Base-by-base conservation (phyloP, 2,113 vertebrate genomes). In the Bathybates hornii region DNA sequence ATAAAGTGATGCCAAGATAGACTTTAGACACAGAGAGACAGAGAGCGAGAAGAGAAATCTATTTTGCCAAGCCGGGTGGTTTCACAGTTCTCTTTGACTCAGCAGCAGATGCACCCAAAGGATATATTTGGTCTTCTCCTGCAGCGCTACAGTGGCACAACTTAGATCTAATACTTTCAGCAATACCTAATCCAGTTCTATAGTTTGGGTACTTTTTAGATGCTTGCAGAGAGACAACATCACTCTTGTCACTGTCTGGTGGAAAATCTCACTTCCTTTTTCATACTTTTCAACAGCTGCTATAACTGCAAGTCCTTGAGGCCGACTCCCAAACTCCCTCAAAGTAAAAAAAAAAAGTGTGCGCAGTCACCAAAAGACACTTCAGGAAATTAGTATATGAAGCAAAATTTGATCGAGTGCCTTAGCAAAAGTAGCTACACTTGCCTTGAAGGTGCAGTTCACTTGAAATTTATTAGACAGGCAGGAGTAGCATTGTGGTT, bases 1-100 rank as follows among this genome's bases (percentile, higher is more conserved):
- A 82, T 88, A 76, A 89, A 84, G 80, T 83, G 79, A 89, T 53
- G 85, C 52, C 89, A 87, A 83, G 63, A 12, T 32, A 16, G 78
- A 91, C 50, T 71, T 79, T 85, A 87, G n/a, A 78, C 27, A 78
- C 16, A 78, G 16, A 8, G 45, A 32, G 24, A 82, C 34, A 24
- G 63, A 73, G 41, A 36, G 6, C 6, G 29, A 78, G 41, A 83
- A 81, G 88, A 90, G 59, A 73, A 89, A 89, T 89, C 54, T 79
- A 80, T 90, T 93, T 87, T 87, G 80, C 84, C 82, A 73, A 85
- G 82, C 89, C 85, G n/a, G 82, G 61, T 79, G 6, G 9, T 86
- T 91, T 84, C 32, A 59, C 83, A 56, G 5, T 68, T 80, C 27
- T 63, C 32, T 90, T 92, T 92, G 83, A 89, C 81, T 92, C 88